Conservation (phyloP, 1,140 invertebrate genomes). For the Lycorma delicatula region DNA sequence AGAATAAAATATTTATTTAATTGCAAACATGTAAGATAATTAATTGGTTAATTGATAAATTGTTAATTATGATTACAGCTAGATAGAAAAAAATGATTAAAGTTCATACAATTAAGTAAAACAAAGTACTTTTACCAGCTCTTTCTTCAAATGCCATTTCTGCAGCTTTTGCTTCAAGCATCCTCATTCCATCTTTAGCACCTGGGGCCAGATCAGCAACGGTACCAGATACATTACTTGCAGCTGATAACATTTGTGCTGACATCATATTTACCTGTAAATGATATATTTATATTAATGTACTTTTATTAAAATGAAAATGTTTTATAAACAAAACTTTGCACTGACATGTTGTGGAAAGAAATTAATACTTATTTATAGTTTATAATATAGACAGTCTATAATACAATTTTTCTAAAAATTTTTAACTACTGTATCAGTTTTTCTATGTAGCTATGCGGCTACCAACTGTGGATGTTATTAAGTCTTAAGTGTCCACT, state of each 20-base stretch:
- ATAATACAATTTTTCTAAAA: no score
- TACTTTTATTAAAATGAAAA: no score
- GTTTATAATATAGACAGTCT: no score
- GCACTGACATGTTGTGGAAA: no score
- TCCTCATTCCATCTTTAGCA: conserved; percentile 75
- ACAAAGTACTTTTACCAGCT: no score
- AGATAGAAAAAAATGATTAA: not conserved
- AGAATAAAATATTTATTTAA: no score
- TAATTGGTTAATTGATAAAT: not conserved
- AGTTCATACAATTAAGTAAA: not conserved
- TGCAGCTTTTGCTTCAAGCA: conserved; percentile 75
- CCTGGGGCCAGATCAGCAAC: conserved; percentile 58
- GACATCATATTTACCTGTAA: conserved; percentile 86
- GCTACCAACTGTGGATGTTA: no score
- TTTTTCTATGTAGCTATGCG: no score
- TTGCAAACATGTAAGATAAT: not conserved
- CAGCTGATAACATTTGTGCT: conserved; percentile 84
- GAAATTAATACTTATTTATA: no score
- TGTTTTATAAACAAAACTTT: no score
- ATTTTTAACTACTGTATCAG: no score
- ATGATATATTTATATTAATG: conserved; percentile 14
- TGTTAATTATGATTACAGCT: not conserved
- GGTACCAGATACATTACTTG: conserved; percentile 49
- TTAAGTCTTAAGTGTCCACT: no score
- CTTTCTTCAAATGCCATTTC: conserved; percentile 34